A percentile compares a stretch with the other conserved stretches of the same genome.
Conservation (phyloP, 2,113 vertebrate species). For the Megaceryle torquata region DNA sequence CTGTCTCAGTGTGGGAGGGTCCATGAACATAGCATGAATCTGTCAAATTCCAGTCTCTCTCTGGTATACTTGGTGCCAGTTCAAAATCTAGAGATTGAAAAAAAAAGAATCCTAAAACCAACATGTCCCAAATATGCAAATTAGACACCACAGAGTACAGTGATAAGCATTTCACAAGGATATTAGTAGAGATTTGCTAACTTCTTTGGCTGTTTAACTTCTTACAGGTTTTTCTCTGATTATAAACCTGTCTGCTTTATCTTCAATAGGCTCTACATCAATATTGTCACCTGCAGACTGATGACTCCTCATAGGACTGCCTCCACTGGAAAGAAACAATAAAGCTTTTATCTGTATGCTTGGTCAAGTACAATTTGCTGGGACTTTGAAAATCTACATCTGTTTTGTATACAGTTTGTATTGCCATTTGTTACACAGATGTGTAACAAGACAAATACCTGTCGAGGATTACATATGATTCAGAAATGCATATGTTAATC, state of each 20-base stretch:
- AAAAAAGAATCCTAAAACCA: background rate
- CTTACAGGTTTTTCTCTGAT: background rate
- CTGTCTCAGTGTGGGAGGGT: background rate
- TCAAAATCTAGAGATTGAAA: background rate
- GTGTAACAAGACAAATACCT: constrained; percentile 79
- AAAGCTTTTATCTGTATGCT: constrained; percentile 62
- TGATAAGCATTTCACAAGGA: background rate
- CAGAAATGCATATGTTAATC: constrained; percentile 77
- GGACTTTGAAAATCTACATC: constrained; percentile 68
- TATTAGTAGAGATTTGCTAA: background rate
- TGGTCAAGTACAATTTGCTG: constrained; percentile 69
- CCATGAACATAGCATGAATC: background rate
- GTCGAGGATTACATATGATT: constrained; percentile 72
- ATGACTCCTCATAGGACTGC: background rate
- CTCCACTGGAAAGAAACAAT: constrained; percentile 22
- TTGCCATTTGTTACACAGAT: constrained; percentile 79
- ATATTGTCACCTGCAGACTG: background rate
- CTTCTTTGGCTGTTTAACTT: background rate
- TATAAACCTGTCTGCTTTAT: background rate
- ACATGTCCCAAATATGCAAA: background rate
- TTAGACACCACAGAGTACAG: background rate
- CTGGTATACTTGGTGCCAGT: background rate
- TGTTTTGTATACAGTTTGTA: constrained; percentile 70
- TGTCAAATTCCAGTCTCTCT: constrained; percentile 11
- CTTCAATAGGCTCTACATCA: background rate